phyloP scores from a whole-genome alignment of 2,113 vertebrate genomes.

The Centropus unirufus region DNA sequence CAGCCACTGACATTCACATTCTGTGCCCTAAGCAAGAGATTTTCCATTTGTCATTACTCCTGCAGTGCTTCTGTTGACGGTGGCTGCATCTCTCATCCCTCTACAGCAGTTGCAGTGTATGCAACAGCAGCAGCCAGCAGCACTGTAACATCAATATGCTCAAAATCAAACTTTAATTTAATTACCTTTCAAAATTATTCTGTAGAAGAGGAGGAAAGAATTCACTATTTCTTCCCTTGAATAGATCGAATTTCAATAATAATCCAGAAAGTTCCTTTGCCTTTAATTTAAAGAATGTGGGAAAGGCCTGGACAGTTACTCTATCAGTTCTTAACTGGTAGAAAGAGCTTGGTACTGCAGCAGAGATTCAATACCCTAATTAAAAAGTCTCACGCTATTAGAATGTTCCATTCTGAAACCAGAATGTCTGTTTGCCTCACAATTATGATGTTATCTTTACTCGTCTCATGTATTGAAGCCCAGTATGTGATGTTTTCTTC shows the following conservation, averaged over 20 bases:
- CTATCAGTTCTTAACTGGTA: background rate
- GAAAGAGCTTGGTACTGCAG: background rate
- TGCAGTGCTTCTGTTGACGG: background rate
- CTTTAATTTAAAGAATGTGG: background rate
- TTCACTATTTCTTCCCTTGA: background rate
- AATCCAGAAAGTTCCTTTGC: background rate
- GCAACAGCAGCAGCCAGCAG: background rate
- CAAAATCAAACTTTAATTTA: background rate
- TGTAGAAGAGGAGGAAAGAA: background rate
- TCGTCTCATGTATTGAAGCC: background rate
- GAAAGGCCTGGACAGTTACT: background rate
- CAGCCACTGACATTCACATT: background rate
- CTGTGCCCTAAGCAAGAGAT: background rate
- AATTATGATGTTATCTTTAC: conserved; percentile 2
- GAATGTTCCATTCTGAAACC: background rate
- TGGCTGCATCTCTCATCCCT: background rate
- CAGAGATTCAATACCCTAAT: conserved; percentile 21
- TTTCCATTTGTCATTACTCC: background rate
- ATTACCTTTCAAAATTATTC: background rate
- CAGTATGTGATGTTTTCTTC: fast-evolving
- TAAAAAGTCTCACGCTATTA: background rate
- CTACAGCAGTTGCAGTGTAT: background rate
- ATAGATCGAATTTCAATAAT: background rate
- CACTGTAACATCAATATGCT: background rate
- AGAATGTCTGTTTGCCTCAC: background rate